Evolutionary conservation across 2,797 vertebrate species (phyloP).

Genomic region (Hoplostethus atlanticus): DNA sequence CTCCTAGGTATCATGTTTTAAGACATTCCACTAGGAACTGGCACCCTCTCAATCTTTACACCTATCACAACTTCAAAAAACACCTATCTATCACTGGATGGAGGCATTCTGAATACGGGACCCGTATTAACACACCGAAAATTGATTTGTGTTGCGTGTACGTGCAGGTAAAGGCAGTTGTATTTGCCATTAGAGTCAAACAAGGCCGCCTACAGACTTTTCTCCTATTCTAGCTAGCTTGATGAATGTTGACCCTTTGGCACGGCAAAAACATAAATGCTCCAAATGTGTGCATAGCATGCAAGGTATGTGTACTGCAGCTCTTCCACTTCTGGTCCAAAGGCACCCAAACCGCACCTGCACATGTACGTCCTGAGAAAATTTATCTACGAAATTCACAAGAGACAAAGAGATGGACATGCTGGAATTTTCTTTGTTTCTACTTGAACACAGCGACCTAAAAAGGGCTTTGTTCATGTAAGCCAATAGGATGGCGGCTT

Average conservation of each 20-base stretch:
- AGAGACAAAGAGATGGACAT: constrained; percentile 35
- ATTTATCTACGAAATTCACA: constrained; percentile 65
- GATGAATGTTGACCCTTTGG: constrained; percentile 70
- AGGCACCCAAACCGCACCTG: constrained; percentile 66
- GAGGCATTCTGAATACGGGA: constrained; percentile 68
- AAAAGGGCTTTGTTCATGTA: neutral
- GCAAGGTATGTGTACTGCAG: constrained; percentile 52
- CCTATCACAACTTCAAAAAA: constrained; percentile 40
- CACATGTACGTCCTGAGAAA: constrained; percentile 29
- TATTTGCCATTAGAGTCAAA: constrained; percentile 48
- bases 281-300: constrained; percentile 49
- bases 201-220: constrained; percentile 25
- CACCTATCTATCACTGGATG: constrained; percentile 53
- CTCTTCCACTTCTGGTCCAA: constrained; percentile 26
- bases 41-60: constrained; percentile 61
- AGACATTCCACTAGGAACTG: constrained; percentile 68
- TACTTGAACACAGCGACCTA: constrained; percentile 11
- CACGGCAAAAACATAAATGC: constrained; percentile 36
- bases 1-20: constrained; percentile 65
- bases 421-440: constrained; percentile 26
- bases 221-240: constrained; percentile 36
- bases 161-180: constrained; percentile 34
- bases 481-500: constrained; percentile 2
- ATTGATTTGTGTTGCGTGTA: constrained; percentile 47
- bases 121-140: constrained; percentile 63